These are phyloP conservation scores for Eonycteris spelaea DNA, from an alignment of 2,113 vertebrate genomes.

Conservation along the genomic window DNA sequence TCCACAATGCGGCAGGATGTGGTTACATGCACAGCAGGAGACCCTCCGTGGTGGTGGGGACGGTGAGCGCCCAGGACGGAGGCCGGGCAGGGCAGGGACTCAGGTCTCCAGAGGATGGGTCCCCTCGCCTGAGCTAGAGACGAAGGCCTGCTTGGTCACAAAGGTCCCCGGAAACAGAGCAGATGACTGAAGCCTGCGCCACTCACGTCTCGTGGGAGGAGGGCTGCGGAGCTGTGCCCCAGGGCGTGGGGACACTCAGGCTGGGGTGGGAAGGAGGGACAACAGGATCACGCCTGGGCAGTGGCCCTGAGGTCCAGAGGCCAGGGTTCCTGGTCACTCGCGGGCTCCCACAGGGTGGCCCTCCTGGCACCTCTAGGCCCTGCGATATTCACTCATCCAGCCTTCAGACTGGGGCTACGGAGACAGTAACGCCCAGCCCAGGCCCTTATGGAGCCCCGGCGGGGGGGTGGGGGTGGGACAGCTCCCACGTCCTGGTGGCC, in stretches of 20 bases:
- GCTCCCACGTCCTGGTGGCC: neutral
- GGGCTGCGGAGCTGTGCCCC: neutral
- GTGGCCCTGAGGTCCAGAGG: neutral
- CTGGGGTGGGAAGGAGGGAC: neutral
- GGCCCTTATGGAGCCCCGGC: fast-evolving
- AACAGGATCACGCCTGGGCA: neutral
- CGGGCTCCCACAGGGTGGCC: too few relatives aligned
- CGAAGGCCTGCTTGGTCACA: neutral
- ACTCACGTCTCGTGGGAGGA: fast-evolving
- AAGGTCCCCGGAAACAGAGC: neutral
- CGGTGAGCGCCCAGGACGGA: fast-evolving
- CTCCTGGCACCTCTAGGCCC: neutral
- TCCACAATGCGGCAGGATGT: neutral
- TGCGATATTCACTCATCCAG: fast-evolving
- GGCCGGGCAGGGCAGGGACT: neutral
- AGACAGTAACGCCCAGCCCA: fast-evolving
- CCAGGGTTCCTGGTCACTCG: neutral
- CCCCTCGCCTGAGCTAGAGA: neutral
- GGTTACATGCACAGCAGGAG: fast-evolving
- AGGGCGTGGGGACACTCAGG: fast-evolving
- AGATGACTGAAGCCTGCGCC: neutral
- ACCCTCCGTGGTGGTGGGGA: neutral
- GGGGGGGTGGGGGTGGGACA: neutral
- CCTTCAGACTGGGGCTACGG: neutral
- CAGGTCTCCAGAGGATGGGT: neutral